A percentile compares a stretch with the other conserved stretches of the same genome.
Evolutionary conservation across 2,888 invertebrate species (phyloP).

Genomic region (Stenichneumon culpator): DNA sequence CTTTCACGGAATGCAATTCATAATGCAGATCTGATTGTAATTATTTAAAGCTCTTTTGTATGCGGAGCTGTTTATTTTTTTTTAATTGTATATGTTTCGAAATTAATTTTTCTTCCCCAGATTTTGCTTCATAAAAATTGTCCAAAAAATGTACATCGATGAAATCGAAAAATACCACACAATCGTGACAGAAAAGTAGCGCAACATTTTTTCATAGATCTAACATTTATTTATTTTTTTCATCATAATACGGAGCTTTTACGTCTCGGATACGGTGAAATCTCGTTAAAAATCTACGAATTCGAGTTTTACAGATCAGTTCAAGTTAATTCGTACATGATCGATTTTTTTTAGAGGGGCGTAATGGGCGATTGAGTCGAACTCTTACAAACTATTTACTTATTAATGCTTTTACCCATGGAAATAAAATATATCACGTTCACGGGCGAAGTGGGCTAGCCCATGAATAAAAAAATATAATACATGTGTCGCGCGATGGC

Average conservation of each 20-base stretch:
- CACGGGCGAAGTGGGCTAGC: conserved; percentile 24
- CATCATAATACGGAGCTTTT: conserved; percentile 33
- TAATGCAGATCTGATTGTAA: too few species aligned
- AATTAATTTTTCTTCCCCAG: too few species aligned
- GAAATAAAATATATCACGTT: conserved; percentile 66
- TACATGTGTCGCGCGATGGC: conserved; percentile 37
- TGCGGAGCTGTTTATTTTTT: too few species aligned
- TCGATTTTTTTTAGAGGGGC: conserved; percentile 12
- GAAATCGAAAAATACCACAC: too few species aligned
- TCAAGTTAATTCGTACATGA: conserved; percentile 32
- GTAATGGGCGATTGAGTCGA: not conserved
- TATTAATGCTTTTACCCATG: conserved; percentile 3
- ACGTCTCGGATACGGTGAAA: not conserved
- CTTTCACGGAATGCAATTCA: too few species aligned
- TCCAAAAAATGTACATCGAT: too few species aligned
- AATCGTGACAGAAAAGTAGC: too few species aligned
- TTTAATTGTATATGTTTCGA: too few species aligned
- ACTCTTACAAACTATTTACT: conserved; percentile 50
- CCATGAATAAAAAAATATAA: conserved; percentile 59
- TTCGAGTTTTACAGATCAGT: conserved; percentile 31
- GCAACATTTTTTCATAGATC: conserved; percentile 8
- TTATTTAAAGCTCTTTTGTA: too few species aligned
- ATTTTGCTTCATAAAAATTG: not conserved
- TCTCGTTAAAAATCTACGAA: conserved; percentile 36
- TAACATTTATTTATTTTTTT: conserved; percentile 54